Evolutionary conservation across 2,888 invertebrate genomes (phyloP).

Genomic region (Agrochola litura): DNA sequence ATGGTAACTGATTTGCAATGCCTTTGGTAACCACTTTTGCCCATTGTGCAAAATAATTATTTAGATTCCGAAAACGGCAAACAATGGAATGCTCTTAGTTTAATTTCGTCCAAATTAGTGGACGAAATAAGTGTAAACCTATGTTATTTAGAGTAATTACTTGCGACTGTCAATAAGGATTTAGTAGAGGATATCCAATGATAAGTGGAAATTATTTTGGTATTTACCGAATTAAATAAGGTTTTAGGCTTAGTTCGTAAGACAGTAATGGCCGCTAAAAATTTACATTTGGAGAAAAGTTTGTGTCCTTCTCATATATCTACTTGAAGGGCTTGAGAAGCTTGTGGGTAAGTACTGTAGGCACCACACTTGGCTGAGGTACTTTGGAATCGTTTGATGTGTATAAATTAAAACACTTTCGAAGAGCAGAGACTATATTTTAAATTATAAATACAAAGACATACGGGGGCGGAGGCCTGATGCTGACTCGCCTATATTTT

Average conservation of each 20-base stretch:
- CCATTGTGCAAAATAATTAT: constrained; percentile 23
- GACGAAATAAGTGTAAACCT: constrained; percentile 53
- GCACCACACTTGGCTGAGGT: no score
- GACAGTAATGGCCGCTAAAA: no score
- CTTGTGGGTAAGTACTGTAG: no score
- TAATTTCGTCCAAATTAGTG: constrained; percentile 26
- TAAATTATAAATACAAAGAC: no score
- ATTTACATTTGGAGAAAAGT: no score
- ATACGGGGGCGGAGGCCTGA: no score
- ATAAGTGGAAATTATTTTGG: constrained; percentile 35
- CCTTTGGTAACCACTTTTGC: neutral
- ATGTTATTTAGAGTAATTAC: constrained; percentile 45
- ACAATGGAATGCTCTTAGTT: constrained; percentile 78
- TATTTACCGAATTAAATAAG: neutral
- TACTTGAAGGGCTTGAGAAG: no score
- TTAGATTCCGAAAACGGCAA: constrained; percentile 50
- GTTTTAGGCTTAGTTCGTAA: neutral
- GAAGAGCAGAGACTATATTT: no score
- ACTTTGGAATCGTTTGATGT: no score
- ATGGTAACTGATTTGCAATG: neutral
- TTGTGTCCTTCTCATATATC: no score
- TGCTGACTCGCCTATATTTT: no score
- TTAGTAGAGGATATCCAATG: constrained; percentile 38
- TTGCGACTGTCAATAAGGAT: constrained; percentile 27
- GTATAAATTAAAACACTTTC: no score